Percentiles rank a stretch among this genome's conserved stretches.
phyloP scores from a whole-genome alignment of 2,888 invertebrate species.

The Anorthoa munda region DNA sequence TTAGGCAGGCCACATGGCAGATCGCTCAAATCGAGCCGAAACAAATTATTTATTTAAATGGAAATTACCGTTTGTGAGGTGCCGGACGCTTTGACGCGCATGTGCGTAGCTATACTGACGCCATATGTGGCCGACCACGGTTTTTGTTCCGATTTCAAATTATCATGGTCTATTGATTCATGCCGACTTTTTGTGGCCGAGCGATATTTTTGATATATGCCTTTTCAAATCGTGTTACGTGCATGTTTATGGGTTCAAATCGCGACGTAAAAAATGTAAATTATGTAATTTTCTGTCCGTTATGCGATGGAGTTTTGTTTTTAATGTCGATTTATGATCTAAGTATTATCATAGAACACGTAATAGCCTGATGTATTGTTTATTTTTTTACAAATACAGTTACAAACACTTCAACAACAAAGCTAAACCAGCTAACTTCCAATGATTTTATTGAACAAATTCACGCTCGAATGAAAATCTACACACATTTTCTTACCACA shows the following conservation, averaged over 20 bases:
- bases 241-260: slow-evolving; percentile 38
- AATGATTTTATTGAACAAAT: neutral
- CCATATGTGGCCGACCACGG: slow-evolving; percentile 78
- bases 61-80: slow-evolving; percentile 84
- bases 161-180: slow-evolving; percentile 75
- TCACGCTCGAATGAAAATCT: slow-evolving; percentile 25
- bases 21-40: slow-evolving; percentile 85
- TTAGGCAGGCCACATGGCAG: slow-evolving; percentile 87
- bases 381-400: neutral
- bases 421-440: neutral
- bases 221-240: slow-evolving; percentile 41
- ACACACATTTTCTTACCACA: slow-evolving; percentile 15
- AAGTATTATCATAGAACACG: slow-evolving; percentile 16
- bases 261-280: slow-evolving; percentile 19
- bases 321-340: slow-evolving; percentile 33
- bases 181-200: slow-evolving; percentile 61
- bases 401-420: neutral
- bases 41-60: slow-evolving; percentile 90
- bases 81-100: slow-evolving; percentile 75
- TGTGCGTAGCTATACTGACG: slow-evolving; percentile 70
- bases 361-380: neutral
- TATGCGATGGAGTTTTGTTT: slow-evolving; percentile 24
- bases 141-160: slow-evolving; percentile 76
- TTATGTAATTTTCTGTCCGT: slow-evolving; percentile 31
- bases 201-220: slow-evolving; percentile 57